Conservation (phyloP, 2,113 vertebrate genomes). For the Pterocles gutturalis region DNA sequence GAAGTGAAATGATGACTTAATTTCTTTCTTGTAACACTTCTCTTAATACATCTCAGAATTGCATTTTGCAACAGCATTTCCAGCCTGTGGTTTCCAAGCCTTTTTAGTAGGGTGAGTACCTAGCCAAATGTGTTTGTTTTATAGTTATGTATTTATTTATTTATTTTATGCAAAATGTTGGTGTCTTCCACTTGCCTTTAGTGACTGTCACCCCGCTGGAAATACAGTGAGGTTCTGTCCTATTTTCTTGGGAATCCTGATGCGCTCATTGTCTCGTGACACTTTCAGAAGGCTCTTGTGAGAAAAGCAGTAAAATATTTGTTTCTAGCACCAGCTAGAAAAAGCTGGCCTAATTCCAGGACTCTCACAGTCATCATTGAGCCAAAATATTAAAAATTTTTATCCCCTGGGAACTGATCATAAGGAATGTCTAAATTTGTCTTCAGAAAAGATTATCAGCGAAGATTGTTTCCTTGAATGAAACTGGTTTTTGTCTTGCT, state of each 20-base stretch:
- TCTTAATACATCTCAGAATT: not conserved
- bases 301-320: not conserved
- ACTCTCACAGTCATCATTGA: not conserved
- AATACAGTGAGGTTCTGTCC: fast-evolving
- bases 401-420: not conserved
- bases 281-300: not conserved
- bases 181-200: not conserved
- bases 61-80: not conserved
- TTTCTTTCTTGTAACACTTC: not conserved
- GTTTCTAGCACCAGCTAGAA: not conserved
- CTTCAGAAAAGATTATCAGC: not conserved
- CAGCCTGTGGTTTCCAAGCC: not conserved
- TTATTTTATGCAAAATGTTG: not conserved
- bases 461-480: not conserved
- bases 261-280: not conserved
- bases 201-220: not conserved
- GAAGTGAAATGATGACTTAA: not conserved
- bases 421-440: not conserved
- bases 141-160: not conserved
- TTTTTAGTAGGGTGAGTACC: not conserved
- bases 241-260: not conserved
- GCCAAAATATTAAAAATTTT: not conserved
- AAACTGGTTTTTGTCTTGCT: not conserved
- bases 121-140: not conserved
- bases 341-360: not conserved